Base-by-base conservation (phyloP, 2,797 vertebrate genomes). In the Phataginus tetradactyla region DNA sequence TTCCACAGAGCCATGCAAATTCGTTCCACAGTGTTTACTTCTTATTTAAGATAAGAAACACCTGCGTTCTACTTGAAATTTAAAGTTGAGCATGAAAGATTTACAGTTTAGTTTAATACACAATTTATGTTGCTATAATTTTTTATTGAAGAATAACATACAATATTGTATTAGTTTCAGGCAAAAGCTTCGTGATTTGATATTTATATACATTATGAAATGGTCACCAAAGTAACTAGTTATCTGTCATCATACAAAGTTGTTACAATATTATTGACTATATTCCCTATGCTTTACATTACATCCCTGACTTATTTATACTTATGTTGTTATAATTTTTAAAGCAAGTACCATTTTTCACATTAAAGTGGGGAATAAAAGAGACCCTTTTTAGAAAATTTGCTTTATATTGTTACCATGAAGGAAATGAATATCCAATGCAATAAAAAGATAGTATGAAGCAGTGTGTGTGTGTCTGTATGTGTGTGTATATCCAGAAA, bases 41-140 rank as follows among this genome's bases (percentile, higher is more conserved):
- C 77, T 61, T 75, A 77, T 42, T 61, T 8, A 77, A 64, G 20
- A 3, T 39, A 78, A 84, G 66, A 87, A 68, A 51, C 57, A 79
- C 8, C 68, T 53, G 3, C 57, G 18, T 90, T 77, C 9, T 51
- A 37, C 15, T 1, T 88, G 39, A 94, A 96, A 92, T 55, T 86
- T 69, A 75, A 81, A 92, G 66, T 63, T 37, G 23, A 85, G 23
- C 15, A 91, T 39, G 15, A 83, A 92, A 59, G 39, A 7, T 61
- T 93, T 95, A 90, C 10, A 59, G 68, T 94, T 92, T 72, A 64
- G 25, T 81, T 96, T 79, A 94, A 77, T 42, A 45, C 12, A 53
- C 4, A 51, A 71, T 81, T 95, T 72, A 81, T 34, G 34, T 77
- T 68, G n/a, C 37, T 66, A 88, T 49, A 53, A 69, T 63, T 90